Evolutionary conservation across 2,888 invertebrate species (phyloP), one percentile per base, ranked within the genome.

Genomic region (Beris chalybata): DNA sequence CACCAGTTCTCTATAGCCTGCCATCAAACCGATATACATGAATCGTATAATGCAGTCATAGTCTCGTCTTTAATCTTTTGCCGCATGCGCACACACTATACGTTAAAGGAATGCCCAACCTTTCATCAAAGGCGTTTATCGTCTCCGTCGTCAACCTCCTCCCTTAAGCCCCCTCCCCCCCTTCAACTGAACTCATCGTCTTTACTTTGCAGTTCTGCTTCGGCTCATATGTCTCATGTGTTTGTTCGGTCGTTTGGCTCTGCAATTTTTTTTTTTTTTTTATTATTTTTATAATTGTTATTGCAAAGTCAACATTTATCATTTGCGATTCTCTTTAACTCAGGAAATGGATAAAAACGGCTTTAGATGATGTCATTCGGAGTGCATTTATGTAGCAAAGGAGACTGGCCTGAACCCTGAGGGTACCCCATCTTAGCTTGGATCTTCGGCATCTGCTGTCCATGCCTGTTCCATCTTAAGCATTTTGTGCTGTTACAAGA

Each of bases 101-200:
- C 54, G 56, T 38, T 57, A 61, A 61, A 30, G 50, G 61, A 67
- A 67, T 67, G 65, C 65, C 43, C 59, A 67, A 50, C 55, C 61
- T 61, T 65, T 67, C 67, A 65, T 67, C 64, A 67, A 67, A 67
- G 67, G 59, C 67, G 65, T 67, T 67, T 64, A 67, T 67, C 61
- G 38, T 67, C 43, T 57, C 9, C 54, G 38, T 38, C 38, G 38
- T 50, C 15, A 50, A 22, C 15, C 15, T n/a, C 4, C 15, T 47
- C 5, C 47, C 6, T 13, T 44, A 47, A 4, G 50, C 9, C 22
- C 15, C 9, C 9, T 2, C 3, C 9, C 22, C 15, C 9, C 9
- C 9, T n/a, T n/a, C 50, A 15, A 4, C 15, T 5, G 4, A 50
- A 6, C 29, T 50, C 38, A 38, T 7, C 38, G 38, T 38, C 38